A percentile compares a stretch with the other conserved stretches of the same genome.
Evolutionary conservation across 2,797 vertebrate species (phyloP).

Genomic region (Xenopus petersii): DNA sequence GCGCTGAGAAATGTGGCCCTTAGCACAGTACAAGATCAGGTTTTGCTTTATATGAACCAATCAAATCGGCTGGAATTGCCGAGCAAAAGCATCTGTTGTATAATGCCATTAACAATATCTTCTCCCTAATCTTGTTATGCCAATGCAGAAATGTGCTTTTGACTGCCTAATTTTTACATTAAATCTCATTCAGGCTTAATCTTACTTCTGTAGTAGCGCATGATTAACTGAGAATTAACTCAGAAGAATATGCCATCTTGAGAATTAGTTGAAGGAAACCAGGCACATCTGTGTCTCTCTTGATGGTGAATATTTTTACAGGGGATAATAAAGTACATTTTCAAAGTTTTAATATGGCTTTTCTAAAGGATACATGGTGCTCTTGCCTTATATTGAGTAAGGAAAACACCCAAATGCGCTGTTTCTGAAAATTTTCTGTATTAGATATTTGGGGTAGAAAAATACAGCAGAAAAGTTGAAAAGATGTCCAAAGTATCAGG

Average conservation of each 20-base stretch:
- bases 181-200: too few relatives aligned
- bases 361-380: too few relatives aligned
- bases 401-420: too few relatives aligned
- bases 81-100: slow-evolving; percentile 37
- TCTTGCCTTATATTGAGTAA: too few relatives aligned
- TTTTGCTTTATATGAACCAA: background rate
- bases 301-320: background rate
- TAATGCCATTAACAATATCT: slow-evolving; percentile 42
- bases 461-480: too few relatives aligned
- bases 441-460: too few relatives aligned
- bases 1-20: slow-evolving; percentile 17
- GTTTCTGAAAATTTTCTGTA: too few relatives aligned
- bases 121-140: slow-evolving; percentile 41
- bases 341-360: too few relatives aligned
- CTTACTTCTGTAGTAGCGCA: too few relatives aligned
- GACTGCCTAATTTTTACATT: slow-evolving; percentile 34
- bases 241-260: slow-evolving; percentile 11
- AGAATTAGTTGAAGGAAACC: slow-evolving; percentile 26
- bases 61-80: background rate
- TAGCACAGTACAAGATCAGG: slow-evolving; percentile 12
- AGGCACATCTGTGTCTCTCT: slow-evolving; percentile 11
- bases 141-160: slow-evolving; percentile 37
- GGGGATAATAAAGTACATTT: too few relatives aligned
- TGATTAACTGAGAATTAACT: slow-evolving; percentile 35
- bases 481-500: too few relatives aligned